phyloP scores from a whole-genome alignment of 2,797 vertebrate species.

The Gadopsis marmoratus region DNA sequence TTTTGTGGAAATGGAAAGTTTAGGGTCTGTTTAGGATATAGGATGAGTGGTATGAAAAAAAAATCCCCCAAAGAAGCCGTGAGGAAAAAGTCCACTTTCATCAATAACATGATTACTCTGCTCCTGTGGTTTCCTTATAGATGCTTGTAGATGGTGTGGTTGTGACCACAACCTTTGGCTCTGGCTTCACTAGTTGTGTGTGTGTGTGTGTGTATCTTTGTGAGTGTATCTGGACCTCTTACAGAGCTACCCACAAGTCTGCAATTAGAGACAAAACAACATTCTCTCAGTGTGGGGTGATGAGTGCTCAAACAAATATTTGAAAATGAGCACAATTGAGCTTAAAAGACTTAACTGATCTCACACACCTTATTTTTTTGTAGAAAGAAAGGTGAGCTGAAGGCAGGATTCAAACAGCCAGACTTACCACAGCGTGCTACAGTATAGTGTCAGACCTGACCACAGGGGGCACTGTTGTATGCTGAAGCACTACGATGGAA shows the following conservation, averaged over 20 bases:
- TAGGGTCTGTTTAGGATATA: slow-evolving; percentile 71
- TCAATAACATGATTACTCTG: slow-evolving; percentile 70
- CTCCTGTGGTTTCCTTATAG: slow-evolving; percentile 75
- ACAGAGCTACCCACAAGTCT: slow-evolving; percentile 68
- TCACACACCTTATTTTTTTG: slow-evolving; percentile 18
- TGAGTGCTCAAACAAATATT: slow-evolving; percentile 59
- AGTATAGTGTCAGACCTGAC: slow-evolving; percentile 23
- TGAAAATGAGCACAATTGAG: slow-evolving; percentile 35
- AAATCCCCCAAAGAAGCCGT: slow-evolving; percentile 46
- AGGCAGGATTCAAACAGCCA: slow-evolving; percentile 13
- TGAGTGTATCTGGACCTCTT: slow-evolving; percentile 35
- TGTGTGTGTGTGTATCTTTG: slow-evolving; percentile 18
- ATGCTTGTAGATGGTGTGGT: slow-evolving; percentile 77
- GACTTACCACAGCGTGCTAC: background rate
- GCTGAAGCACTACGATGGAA: slow-evolving; percentile 39
- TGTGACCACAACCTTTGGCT: slow-evolving; percentile 71
- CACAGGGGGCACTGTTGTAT: slow-evolving; percentile 82
- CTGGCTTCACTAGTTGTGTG: slow-evolving; percentile 36
- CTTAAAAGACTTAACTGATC: slow-evolving; percentile 11
- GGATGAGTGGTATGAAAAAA: slow-evolving; percentile 41
- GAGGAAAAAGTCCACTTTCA: slow-evolving; percentile 65
- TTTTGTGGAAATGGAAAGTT: slow-evolving; percentile 77
- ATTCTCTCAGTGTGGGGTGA: slow-evolving; percentile 70
- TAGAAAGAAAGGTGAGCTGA: slow-evolving; percentile 26
- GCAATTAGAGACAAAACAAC: slow-evolving; percentile 75